Evolutionary conservation across 2,888 invertebrate species (phyloP), one percentile per base, ranked within the genome.

Genomic region (Unio delphinus): DNA sequence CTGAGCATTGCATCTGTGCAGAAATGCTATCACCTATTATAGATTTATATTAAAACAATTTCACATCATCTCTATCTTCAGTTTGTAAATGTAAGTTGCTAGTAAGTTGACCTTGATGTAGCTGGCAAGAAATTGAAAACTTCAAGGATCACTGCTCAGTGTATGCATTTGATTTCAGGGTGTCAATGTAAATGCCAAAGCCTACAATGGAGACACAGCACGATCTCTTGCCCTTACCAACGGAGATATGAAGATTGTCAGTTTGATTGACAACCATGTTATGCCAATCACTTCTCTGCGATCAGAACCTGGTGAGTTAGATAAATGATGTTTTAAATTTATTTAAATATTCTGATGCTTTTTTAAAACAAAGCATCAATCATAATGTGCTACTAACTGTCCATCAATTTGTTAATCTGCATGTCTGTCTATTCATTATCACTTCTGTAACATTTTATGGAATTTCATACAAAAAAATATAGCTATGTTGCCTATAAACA

Each of bases 231-330:
- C 90, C 30, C 77, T 90, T 55, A 77, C 86, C 61, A 84, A 86
- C 69, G 89, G 89, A 15, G 83, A 89, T 77, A 85, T 87, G 75
- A 90, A 90, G 78, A 86, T 90, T 23, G 90, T 89, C 63, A 87
- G 86, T 70, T 77, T 90, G 15, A 89, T 90, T 55, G 89, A 90
- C 72, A 88, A 89, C 72, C 84, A 88, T 69, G 73, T 82, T 11
- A 75, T 81, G 74, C 81, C 85, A 6, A 73, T 80, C 55, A 77
- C 78, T n/a, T 79, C 81, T 6, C 80, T 87, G 26, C 68, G 87
- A 54, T 73, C 87, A 55, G 86, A 87, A 63, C 76, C 86, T 66
- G 86, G 88, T 87, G 68, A 72, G 74, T 63, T 6, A 3, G 20
- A 23, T 11, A 45, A 45, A 45, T 45, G 15, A 45, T 45, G 11